Evolutionary conservation across 2,888 invertebrate genomes (phyloP).

Genomic region (Helicoverpa assulta): DNA sequence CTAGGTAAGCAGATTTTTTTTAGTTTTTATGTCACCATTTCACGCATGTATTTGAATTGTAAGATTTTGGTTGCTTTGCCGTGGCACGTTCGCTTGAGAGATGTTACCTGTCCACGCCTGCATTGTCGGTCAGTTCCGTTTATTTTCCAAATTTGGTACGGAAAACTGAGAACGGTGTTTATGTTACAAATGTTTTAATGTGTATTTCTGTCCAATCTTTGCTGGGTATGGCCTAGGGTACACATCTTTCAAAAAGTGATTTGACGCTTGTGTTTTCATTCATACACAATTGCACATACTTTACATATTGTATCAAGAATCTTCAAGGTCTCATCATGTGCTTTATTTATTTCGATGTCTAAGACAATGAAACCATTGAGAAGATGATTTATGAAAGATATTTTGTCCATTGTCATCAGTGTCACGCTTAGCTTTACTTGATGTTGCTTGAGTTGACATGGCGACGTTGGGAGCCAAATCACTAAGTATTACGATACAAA

Average conservation of each 20-base stretch:
- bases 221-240: slow-evolving; percentile 84
- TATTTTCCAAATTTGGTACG: slow-evolving; percentile 47
- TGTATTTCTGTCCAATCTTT: slow-evolving; percentile 80
- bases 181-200: slow-evolving; percentile 53
- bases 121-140: slow-evolving; percentile 72
- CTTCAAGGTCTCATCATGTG: slow-evolving; percentile 15
- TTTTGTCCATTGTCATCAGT: slow-evolving; percentile 39
- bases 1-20: slow-evolving; percentile 53
- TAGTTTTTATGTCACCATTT: slow-evolving; percentile 45
- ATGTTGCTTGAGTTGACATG: slow-evolving; percentile 25
- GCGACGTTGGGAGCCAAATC: background rate
- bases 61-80: slow-evolving; percentile 67
- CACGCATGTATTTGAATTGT: slow-evolving; percentile 74
- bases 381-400: slow-evolving; percentile 16
- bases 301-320: slow-evolving; percentile 22
- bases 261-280: slow-evolving; percentile 62
- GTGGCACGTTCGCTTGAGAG: slow-evolving; percentile 86
- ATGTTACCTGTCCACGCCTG: slow-evolving; percentile 87
- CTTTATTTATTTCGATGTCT: slow-evolving; percentile 25
- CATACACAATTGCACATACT: slow-evolving; percentile 54
- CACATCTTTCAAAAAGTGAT: slow-evolving; percentile 85
- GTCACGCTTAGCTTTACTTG: slow-evolving; percentile 44
- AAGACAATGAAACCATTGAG: slow-evolving; percentile 23
- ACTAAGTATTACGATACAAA: background rate
- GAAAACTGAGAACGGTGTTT: slow-evolving; percentile 34